Evolutionary conservation across 2,888 invertebrate genomes (phyloP).

Genomic region (Didymodactylos carnosus): DNA sequence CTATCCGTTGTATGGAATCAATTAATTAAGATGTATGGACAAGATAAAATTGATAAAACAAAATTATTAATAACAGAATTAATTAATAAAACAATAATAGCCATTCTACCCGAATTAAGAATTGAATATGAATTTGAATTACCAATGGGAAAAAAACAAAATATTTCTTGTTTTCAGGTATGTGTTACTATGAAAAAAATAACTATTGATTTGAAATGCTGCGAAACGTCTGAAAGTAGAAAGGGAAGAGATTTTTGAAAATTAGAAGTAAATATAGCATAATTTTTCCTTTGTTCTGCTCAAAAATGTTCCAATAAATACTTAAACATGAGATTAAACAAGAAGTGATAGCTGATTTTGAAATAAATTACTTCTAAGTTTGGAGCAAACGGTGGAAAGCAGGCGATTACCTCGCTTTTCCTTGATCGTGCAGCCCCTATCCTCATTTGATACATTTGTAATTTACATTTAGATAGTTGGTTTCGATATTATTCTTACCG

Average conservation of each 20-base stretch:
- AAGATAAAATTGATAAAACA: constrained; percentile 22
- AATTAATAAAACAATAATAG: constrained; percentile 36
- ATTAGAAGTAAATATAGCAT: no score
- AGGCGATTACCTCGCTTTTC: no score
- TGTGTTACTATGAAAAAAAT: constrained; percentile 8
- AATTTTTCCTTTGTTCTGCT: no score
- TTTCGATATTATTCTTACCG: constrained; percentile 36
- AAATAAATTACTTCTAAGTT: no score
- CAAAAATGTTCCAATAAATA: no score
- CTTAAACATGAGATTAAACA: no score
- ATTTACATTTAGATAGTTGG: constrained; percentile 34
- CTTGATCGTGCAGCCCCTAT: no score
- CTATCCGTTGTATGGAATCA: constrained; percentile 34
- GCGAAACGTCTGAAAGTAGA: no score
- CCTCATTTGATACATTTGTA: constrained; percentile 15
- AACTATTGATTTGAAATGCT: neutral
- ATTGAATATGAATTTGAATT: constrained; percentile 27
- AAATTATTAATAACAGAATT: constrained; percentile 35
- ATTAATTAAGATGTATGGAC: constrained; percentile 18
- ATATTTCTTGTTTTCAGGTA: constrained; percentile 38
- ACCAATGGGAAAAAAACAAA: constrained; percentile 24
- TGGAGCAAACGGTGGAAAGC: no score
- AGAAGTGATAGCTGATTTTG: no score
- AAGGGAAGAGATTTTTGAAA: no score
- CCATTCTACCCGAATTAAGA: constrained; percentile 36